Conservation (phyloP, 1,140 invertebrate species). For the Thaumatotibia leucotreta region DNA sequence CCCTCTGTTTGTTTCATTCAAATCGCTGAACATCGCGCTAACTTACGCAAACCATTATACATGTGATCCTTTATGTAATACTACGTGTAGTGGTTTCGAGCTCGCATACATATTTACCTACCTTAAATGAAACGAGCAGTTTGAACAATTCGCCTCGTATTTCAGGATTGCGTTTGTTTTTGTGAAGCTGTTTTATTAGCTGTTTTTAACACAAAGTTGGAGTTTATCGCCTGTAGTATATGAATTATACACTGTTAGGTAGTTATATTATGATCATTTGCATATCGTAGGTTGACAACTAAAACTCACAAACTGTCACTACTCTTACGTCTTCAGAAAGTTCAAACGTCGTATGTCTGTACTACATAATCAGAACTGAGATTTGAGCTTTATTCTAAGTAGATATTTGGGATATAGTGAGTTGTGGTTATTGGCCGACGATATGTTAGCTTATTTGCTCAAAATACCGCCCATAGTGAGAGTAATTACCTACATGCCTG, state of each 20-base stretch:
- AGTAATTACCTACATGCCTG: not conserved
- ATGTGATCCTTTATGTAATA: not conserved
- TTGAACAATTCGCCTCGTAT: not conserved
- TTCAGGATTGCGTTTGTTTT: conserved; percentile 5
- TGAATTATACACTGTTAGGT: not conserved
- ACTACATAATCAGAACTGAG: no score
- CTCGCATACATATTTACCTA: not conserved
- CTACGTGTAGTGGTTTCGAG: not conserved
- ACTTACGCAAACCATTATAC: not conserved
- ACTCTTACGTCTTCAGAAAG: no score
- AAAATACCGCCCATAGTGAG: not conserved
- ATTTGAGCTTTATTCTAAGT: no score
- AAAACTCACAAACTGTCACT: no score
- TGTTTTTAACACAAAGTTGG: not conserved
- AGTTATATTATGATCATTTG: not conserved
- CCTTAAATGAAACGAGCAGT: not conserved
- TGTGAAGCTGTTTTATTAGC: not conserved
- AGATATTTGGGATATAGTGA: no score
- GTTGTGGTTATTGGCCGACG: no score
- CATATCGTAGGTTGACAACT: not conserved
- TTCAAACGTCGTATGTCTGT: no score
- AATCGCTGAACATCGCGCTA: not conserved
- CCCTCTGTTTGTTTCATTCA: not conserved
- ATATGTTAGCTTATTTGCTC: not conserved
- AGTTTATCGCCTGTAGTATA: not conserved